Evolutionary conservation across 64 coral and sea anemone genomes (phyloP), one percentile per base, ranked within the genome.

Genomic region (Pocillopora damicornis): DNA sequence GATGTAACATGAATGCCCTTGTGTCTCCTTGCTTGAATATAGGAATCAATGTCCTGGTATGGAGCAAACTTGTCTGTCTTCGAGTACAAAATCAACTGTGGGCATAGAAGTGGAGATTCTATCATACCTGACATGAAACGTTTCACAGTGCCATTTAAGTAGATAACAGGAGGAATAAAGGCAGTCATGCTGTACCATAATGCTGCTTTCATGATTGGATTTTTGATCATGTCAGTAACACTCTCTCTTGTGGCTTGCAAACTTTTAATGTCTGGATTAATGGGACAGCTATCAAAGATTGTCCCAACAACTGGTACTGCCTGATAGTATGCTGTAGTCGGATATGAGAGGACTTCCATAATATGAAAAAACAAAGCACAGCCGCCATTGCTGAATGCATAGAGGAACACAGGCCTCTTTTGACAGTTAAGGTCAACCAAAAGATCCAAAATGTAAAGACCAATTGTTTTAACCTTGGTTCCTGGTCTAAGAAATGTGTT

Each of bases 281-380:
- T 76, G 66, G 96, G 96, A 72, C 93, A 95, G 75, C 96, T 98
- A 72, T 98, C 96, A 90, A 98, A 98, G 23, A 98, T 93, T 83
- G 93, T 87, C 12, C 93, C 93, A 7, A 87, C 63, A 75, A 98
- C 75, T 87, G 86, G 89, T 36, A 98, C 36, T 79, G 82, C 75
- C 63, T 71, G 83, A 65, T 88, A 87, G 75, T 79, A 95, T 61
- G 69, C 63, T 12, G 67, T 37, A 6, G 76, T 74, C 18, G 79
- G 51, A 58, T 78, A 88, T 25, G 93, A 90, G 38, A 98, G 51
- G 73, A 90, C 90, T 90, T 95, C 90, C 58, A 89, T 88, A 22
- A 98, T 87, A n/a, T 95, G 93, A 67, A 98, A 98, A 63, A 87
- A 92, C 75, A 98, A 79, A 18, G 90, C 93, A 76, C 90, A 89